phyloP scores from a whole-genome alignment of 2,797 vertebrate species.

The Sarcoramphus papa region DNA sequence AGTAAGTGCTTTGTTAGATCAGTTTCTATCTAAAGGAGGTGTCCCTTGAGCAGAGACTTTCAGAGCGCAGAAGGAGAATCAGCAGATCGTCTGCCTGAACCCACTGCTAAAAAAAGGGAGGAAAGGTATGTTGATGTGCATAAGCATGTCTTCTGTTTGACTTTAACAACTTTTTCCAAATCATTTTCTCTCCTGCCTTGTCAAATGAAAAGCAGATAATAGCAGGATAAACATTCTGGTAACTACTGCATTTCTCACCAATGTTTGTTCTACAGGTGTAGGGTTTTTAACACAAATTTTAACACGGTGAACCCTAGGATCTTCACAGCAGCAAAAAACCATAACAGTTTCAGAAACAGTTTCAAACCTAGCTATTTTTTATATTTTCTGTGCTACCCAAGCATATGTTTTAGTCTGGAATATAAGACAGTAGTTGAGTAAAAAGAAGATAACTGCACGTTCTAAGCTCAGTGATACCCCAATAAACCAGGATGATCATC shows the following conservation, averaged over 20 bases:
- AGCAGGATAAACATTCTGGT: background rate
- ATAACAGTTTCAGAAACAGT: background rate
- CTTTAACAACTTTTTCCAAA: background rate
- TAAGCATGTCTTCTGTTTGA: background rate
- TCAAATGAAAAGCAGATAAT: background rate
- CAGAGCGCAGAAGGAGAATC: background rate
- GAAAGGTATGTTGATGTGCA: background rate
- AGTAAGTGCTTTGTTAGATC: background rate
- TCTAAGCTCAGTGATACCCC: background rate
- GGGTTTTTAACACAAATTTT: background rate
- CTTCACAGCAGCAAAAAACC: background rate
- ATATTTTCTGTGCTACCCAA: background rate
- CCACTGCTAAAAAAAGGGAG: background rate
- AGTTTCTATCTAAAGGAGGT: background rate
- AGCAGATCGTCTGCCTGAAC: background rate
- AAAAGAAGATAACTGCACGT: background rate
- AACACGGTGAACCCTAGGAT: background rate
- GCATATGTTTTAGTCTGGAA: background rate
- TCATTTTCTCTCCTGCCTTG: background rate
- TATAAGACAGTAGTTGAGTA: background rate
- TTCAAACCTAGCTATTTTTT: background rate
- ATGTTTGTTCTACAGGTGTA: background rate
- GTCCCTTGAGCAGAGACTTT: background rate
- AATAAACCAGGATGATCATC: background rate
- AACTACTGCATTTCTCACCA: background rate